Evolutionary conservation across 2,113 vertebrate species (phyloP).

Genomic region (Tachysurus fulvidraco): DNA sequence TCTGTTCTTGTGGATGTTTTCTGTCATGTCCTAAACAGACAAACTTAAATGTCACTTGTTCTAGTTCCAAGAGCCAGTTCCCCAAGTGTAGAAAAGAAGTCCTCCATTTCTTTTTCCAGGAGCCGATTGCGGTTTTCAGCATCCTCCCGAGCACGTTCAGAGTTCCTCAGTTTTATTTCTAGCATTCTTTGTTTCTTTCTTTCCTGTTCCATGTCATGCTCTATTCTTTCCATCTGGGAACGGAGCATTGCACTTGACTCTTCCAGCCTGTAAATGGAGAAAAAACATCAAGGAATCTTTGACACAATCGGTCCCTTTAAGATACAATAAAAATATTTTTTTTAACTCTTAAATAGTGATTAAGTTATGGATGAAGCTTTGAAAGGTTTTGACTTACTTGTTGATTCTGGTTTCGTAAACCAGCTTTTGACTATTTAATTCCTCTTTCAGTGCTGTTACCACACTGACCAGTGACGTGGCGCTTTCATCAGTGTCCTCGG

Average conservation of each 20-base stretch:
- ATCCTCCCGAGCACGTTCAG: conserved; percentile 85
- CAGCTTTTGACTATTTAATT: conserved; percentile 81
- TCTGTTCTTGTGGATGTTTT: neutral
- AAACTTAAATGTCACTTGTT: conserved; percentile 67
- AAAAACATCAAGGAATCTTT: neutral
- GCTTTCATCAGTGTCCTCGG: conserved; percentile 65
- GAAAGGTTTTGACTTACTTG: conserved; percentile 75
- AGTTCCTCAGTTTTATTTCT: conserved; percentile 92
- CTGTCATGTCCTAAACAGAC: neutral
- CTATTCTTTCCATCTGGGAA: conserved; percentile 77
- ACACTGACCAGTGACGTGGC: conserved; percentile 72
- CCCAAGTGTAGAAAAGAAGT: conserved; percentile 90
- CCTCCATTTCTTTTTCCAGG: conserved; percentile 94
- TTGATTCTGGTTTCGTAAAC: conserved; percentile 82
- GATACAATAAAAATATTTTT: neutral
- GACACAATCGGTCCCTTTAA: neutral
- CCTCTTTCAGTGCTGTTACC: conserved; percentile 81
- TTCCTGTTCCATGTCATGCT: conserved; percentile 90
- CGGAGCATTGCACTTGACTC: conserved; percentile 80
- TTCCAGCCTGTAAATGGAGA: conserved; percentile 76
- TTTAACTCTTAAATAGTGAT: neutral
- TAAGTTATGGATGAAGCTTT: neutral
- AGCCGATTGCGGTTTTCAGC: conserved; percentile 88
- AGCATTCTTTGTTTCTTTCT: conserved; percentile 84
- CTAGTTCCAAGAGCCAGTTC: conserved; percentile 77